phyloP scores from a whole-genome alignment of 2,113 vertebrate species.

The Helogale parvula region DNA sequence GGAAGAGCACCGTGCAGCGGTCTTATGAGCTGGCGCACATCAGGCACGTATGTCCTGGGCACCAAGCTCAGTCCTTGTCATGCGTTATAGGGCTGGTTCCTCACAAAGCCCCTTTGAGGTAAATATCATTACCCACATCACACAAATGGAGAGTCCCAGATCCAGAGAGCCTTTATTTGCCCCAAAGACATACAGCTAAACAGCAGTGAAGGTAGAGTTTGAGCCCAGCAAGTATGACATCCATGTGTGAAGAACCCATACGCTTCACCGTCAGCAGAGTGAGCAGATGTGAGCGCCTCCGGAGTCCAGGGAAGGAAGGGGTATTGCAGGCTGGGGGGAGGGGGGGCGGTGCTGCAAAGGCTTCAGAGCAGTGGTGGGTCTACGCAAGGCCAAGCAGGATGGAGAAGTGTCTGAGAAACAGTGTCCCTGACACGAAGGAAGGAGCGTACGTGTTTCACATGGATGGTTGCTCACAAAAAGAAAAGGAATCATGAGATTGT shows the following conservation, averaged over 20 bases:
- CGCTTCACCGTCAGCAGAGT: neutral
- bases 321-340: fast-evolving
- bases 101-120: neutral
- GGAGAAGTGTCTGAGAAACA: neutral
- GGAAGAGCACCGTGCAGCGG: fast-evolving
- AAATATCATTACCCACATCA: neutral
- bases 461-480: neutral
- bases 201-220: neutral
- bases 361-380: neutral
- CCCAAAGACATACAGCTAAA: neutral
- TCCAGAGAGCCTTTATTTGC: neutral
- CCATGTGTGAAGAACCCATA: neutral
- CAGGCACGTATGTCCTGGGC: neutral
- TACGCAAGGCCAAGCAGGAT: neutral
- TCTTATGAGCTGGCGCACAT: fast-evolving
- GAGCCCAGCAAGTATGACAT: neutral
- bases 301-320: neutral
- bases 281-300: fast-evolving
- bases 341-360: neutral
- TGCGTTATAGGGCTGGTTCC: neutral
- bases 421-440: neutral
- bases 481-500: neutral
- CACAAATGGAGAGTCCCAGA: neutral
- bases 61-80: neutral
- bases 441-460: fast-evolving